Conservation (phyloP, 2,113 vertebrate genomes). For the Ursus arctos region DNA sequence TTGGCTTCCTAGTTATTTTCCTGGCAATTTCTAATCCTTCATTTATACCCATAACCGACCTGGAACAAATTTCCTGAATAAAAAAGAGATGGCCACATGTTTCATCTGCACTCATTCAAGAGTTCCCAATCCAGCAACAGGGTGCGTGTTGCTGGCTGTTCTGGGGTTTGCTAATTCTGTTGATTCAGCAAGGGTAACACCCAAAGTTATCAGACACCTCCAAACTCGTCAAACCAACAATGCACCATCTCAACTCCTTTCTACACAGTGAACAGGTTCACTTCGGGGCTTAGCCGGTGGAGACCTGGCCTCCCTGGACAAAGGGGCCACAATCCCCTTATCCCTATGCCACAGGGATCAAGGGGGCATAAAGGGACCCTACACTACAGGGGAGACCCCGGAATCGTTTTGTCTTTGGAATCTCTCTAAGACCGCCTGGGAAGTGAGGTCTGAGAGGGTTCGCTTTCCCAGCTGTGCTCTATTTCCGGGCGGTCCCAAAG, state of each 20-base stretch:
- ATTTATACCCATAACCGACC: constrained; percentile 40
- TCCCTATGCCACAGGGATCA: background rate
- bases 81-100: background rate
- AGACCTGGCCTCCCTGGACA: background rate
- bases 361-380: background rate
- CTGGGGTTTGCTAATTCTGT: background rate
- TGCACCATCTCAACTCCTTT: background rate
- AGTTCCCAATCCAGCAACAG: background rate
- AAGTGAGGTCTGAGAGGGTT: background rate
- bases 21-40: constrained; percentile 50
- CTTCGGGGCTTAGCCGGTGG: background rate
- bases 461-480: background rate
- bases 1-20: constrained; percentile 30
- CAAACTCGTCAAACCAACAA: background rate
- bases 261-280: background rate
- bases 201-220: background rate
- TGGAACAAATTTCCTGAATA: constrained; percentile 6
- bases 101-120: background rate
- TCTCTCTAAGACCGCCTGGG: background rate
- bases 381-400: background rate
- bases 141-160: background rate
- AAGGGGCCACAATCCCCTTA: background rate
- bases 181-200: background rate
- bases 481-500: background rate
- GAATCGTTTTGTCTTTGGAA: background rate